Evolutionary conservation across 2,888 invertebrate genomes (phyloP), one percentile per base, ranked within the genome.

Genomic region (Apotomis turbidana): DNA sequence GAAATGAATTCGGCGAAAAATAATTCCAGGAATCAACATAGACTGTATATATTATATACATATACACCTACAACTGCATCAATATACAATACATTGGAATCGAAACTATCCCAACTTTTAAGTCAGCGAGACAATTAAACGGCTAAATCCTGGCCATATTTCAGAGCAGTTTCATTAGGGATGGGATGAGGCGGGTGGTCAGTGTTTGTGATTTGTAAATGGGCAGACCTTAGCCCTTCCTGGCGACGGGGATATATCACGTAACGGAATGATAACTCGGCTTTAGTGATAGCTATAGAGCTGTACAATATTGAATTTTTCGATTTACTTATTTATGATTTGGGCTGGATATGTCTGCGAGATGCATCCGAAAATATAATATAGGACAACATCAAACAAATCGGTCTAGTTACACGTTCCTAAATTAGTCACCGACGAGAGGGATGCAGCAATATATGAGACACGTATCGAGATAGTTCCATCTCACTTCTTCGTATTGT

Each of bases 141-240:
- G 72, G 63, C 59, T 63, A 71, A 71, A 75, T 63, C 54, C 71
- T 63, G 70, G 72, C 72, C 62, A 72, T 72, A 72, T 72, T 72
- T 72, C 68, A 72, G 68, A 74, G 74, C 75, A 78, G 74, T 71
- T 54, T 27, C 52, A n/a, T 52, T 58, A 63, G 73, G 78, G 76
- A 61, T 77, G 76, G 72, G 76, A 61, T 77, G 76, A 71, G 78
- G 78, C 78, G 85, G 91, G 87, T 89, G 93, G 93, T 93, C 93
- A 93, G 89, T 93, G 91, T 93, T 93, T 93, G 93, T 93, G 93
- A 93, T 93, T 93, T 93, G 93, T 93, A 93, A 93, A 93, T 91
- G 92, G 93, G 91, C 85, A 90, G 91, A 90, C 92, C 91, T 92
- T 91, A 88, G 91, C 90, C 93, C 92, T 91, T 92, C 87, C 90